Conservation (phyloP, 30 jellyfish, hydroid and myxozoan genomes). For the Pseudorhiza aurosa region DNA sequence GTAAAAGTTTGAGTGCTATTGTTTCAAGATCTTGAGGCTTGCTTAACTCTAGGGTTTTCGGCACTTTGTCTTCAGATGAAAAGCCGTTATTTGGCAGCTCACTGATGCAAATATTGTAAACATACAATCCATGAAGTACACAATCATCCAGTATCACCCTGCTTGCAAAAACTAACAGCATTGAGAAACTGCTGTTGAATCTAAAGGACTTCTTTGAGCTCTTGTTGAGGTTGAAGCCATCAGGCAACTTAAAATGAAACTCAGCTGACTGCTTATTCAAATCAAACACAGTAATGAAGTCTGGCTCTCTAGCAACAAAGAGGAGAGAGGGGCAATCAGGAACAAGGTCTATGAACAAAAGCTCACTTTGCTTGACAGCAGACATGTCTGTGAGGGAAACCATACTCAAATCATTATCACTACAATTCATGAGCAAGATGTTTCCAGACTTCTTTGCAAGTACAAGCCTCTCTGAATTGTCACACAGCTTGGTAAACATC, state of each 20-base stretch:
- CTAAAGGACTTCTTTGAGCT: background rate
- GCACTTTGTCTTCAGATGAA: background rate
- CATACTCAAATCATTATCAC: background rate
- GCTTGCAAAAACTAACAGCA: conserved; percentile 9
- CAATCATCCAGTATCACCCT: conserved; percentile 1
- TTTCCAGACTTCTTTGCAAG: conserved; percentile 15
- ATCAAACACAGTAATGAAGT: conserved; percentile 30
- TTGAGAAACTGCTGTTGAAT: conserved; percentile 3
- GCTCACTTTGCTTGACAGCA: conserved; percentile 6
- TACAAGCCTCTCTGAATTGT: conserved; percentile 1
- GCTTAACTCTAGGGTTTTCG: background rate
- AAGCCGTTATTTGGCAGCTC: background rate
- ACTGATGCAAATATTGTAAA: conserved; percentile 9
- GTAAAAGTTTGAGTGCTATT: background rate
- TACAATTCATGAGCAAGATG: conserved; percentile 3
- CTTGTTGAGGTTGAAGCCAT: background rate
- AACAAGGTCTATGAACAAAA: background rate
- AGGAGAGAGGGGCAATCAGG: conserved; percentile 14
- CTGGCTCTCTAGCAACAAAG: conserved; percentile 52
- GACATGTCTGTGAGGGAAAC: conserved; percentile 12
- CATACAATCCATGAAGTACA: conserved; percentile 5
- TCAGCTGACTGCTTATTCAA: conserved; percentile 6
- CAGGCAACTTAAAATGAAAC: conserved; percentile 49
- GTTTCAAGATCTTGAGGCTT: conserved; percentile 5
- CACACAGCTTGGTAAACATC: background rate